Percentiles rank a stretch among this genome's conserved stretches.
phyloP scores from a whole-genome alignment of 2,113 vertebrate species.

The Thalassarche chlororhynchos region DNA sequence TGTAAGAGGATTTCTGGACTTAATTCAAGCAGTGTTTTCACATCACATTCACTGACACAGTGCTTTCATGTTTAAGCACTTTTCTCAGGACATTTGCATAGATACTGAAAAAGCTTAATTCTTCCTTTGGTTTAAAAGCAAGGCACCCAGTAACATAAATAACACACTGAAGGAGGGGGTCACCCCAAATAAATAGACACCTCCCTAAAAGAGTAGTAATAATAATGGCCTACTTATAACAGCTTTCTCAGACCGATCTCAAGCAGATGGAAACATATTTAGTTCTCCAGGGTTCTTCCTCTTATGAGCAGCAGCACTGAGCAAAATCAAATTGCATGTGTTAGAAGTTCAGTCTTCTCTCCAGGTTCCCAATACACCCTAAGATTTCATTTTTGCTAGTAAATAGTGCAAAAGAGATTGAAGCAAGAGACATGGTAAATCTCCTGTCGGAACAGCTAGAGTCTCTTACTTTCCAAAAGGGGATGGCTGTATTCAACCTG shows the following conservation, averaged over 20 bases:
- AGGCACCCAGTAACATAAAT: not conserved
- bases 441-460: not conserved
- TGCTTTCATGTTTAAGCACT: not conserved
- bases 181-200: not conserved
- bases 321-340: not conserved
- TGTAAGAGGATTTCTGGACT: not conserved
- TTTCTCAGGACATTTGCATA: not conserved
- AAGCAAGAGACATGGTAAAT: not conserved
- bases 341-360: not conserved
- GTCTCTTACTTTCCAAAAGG: not conserved
- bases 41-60: not conserved
- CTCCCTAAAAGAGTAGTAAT: not conserved
- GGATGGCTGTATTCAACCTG: not conserved
- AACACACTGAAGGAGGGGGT: not conserved
- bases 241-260: not conserved
- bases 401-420: not conserved
- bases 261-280: not conserved
- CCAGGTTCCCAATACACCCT: not conserved
- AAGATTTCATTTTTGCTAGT: not conserved
- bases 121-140: not conserved
- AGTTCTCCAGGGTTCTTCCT: not conserved
- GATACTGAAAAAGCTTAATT: not conserved
- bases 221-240: not conserved
- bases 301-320: not conserved
- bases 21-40: not conserved